Evolutionary conservation across 2,797 vertebrate species (phyloP), one percentile per base, ranked within the genome.

Genomic region (Phrynocephalus vlangalii): DNA sequence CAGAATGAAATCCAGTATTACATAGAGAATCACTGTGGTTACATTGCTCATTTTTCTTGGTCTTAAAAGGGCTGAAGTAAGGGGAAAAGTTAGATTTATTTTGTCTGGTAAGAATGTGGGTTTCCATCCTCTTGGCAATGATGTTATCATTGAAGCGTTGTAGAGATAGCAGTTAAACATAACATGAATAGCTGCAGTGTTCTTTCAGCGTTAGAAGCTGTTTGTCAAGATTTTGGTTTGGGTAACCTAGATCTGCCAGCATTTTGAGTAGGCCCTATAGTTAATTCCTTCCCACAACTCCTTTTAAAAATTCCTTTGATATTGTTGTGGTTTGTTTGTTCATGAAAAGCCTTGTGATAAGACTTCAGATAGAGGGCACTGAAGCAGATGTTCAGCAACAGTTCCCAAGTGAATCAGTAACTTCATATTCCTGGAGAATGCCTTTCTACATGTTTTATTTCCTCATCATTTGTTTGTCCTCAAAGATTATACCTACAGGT

Each of bases 351-450:
- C 15, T 30, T 72, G 44, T 44, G 56, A 44, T 85, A 77, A 48
- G 63, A 48, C 26, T 85, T 48, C 5, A 75, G 30, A 16, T 84
- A 60, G 68, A 33, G 30, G 60, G 13, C 76, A 77, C 72, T 85
- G 33, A 85, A 77, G 38, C 38, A 67, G 20, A 66, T 85, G 6
- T 66, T 86, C 28, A 5, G 33, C 86, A 48, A 87, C 6, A 10
- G 77, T 87, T 87, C 3, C 0, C 38, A 84, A 89, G 77, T 68
- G 7, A 72, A n/a, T 52, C 24, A 2, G 22, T 30, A 1, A 84
- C 77, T 84, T 66, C 86, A 80, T 72, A 83, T 0, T 82, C 30
- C 87, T 22, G 73, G 5, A 86, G 73, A 72, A 22, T 10, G 73
- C 86, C 38, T 73, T 77, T 82, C 22, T 0, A 0, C 66, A 1